Evolutionary conservation across 1,140 invertebrate species (phyloP).

Genomic region (Homarus americanus): DNA sequence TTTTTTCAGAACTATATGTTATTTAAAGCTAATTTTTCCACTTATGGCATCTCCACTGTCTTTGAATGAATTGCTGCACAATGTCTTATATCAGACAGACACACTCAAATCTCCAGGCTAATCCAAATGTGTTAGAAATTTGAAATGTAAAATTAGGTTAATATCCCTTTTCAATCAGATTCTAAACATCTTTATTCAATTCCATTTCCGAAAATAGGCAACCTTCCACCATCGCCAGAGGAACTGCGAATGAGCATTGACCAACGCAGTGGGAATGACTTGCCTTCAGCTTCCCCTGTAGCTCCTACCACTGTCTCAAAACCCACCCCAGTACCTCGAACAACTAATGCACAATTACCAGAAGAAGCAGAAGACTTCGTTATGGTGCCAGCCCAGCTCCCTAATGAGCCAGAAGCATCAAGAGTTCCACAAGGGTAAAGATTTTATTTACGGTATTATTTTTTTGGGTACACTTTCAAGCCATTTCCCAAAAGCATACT

Average conservation of each 20-base stretch:
- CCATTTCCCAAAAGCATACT: too few species aligned
- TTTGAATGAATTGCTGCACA: too few species aligned
- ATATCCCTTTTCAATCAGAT: too few species aligned
- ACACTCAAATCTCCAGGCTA: too few species aligned
- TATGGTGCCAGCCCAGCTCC: constrained; percentile 84
- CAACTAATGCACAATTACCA: constrained; percentile 82
- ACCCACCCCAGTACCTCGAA: constrained; percentile 58
- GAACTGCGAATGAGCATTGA: constrained; percentile 67
- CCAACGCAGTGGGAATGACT: constrained; percentile 44
- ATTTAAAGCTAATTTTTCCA: too few species aligned
- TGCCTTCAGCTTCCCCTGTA: constrained; percentile 38
- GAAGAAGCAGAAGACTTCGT: constrained; percentile 90
- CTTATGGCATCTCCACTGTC: too few species aligned
- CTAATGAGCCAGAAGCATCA: constrained; percentile 69
- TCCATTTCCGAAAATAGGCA: constrained; percentile 14
- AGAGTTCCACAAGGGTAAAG: constrained; percentile 64
- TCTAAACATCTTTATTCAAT: too few species aligned
- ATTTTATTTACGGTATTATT: background rate
- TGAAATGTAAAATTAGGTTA: too few species aligned
- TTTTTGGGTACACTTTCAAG: too few species aligned
- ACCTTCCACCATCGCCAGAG: constrained; percentile 64
- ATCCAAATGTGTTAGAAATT: too few species aligned
- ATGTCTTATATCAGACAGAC: too few species aligned
- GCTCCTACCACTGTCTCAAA: constrained; percentile 29
- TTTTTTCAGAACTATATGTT: too few species aligned